Evolutionary conservation across 2,888 invertebrate species (phyloP), one percentile per base, ranked within the genome.

Genomic region (Andricus quercusramuli): DNA sequence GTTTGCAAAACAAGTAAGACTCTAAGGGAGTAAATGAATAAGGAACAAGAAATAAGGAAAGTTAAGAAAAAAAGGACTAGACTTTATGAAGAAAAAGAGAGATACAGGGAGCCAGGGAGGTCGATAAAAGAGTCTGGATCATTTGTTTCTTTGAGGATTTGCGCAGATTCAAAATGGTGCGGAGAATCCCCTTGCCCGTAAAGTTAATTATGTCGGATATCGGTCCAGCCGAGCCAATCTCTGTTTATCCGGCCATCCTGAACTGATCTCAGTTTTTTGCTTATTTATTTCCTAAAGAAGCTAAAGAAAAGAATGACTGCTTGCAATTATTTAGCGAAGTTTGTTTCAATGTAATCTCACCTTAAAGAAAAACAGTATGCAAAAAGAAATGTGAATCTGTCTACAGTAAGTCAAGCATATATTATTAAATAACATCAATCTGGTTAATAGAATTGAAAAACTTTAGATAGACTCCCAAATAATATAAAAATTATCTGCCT

Each of bases 141-240:
- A 56, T 51, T 51, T 20, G 70, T 56, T 70, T 70, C 70, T 74
- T 74, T 74, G 29, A 51, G 56, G 74, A 74, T 74, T 74, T 74
- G 74, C n/a, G 74, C 56, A 51, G 32, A 74, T 51, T 74, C 56
- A 74, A 74, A 56, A 56, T 74, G 56, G n/a, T 20, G 32, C 74
- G 13, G 74, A 29, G 29, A 74, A 56, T 74, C 74, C 56, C 74
- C 32, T 51, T n/a, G 32, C 56, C 29, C 29, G n/a, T 56, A 74
- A 74, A 74, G 56, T 74, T 74, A 74, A 74, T 74, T 74, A 74
- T 74, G 51, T 74, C 56, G 32, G 32, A 74, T 74, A 74, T 74
- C 32, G n/a, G 32, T 17, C 74, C 29, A 74, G n/a, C 13, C 56
- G 29, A 74, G 74, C 32, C 56, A 56, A 56, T 74, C 32, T 74